Evolutionary conservation across 2,888 invertebrate species (phyloP), one percentile per base, ranked within the genome.

Genomic region (Polydrusus pterygomalis): DNA sequence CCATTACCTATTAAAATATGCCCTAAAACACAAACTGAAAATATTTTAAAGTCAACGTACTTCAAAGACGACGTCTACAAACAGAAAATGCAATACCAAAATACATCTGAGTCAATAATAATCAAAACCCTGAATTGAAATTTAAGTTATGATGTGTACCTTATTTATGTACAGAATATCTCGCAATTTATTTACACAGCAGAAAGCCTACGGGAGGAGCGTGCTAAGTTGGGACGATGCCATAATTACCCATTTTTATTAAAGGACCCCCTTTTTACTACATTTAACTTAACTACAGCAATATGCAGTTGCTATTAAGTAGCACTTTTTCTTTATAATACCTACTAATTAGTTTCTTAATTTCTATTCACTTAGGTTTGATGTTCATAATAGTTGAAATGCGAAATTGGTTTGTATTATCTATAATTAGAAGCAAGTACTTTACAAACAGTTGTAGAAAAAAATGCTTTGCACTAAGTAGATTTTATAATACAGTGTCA

Each of bases 81-180:
- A 84, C 80, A 82, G 82, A 85, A 84, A 83, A 84, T 80, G 83
- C 81, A 85, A 84, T 84, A 83, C 82, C 79, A 79, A 82, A 80
- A 82, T 84, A 82, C 82, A 81, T 83, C 84, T 85, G 82, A 84
- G 86, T 85, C 84, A 86, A 86, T 84, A 86, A 86, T 85, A 86
- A 86, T 85, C 85, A 85, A 81, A 85, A 84, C 83, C 82, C 34
- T 82, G 82, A 84, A 86, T 84, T 86, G 84, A 83, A 86, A 85
- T 82, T 82, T 83, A 56, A 56, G 56, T 56, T 56, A 15, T 83
- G 83, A 15, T 83, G 83, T 83, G 83, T 83, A 83, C 43, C 43
- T 43, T 63, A 63, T 63, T 45, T 47, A 63, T 38, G 56, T 56
- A 56, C n/a, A 56, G 9, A 56, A 30, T 54, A 17, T 34, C 15